Base-by-base conservation (phyloP, 2,113 vertebrate species). In the Nanger granti region DNA sequence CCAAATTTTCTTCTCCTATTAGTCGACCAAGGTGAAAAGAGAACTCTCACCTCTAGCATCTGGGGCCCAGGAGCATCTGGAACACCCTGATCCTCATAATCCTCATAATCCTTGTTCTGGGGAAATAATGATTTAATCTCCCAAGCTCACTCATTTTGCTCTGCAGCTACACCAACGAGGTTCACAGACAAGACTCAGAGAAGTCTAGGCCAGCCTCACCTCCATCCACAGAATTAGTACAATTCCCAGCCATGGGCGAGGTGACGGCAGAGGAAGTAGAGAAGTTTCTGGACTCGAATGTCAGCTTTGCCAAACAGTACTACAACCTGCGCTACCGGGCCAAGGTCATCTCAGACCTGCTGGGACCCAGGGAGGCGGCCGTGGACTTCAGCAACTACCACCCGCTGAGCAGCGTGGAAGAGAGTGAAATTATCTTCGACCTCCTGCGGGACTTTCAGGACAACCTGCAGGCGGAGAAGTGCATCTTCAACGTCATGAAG, bases 351-450 rank as follows among this genome's bases (percentile, higher is more conserved):
- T 98, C 99, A 0, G 98, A 99, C 31, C 98, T 99, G 87, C 98
- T 99, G 91, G 99, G 96, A 84, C 97, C 98, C 94, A 98, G 98
- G 44, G 98, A 98, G 96, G 84, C 97, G 0, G 97, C 87, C 0
- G 94, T 99, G 93, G 99, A 99, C 95, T 92, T 98, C 62, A 98
- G 98, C 97, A 86, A 24, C 24, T 99, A 97, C 96, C 99, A 99
- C 34, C 76, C 98, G 0, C 96, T 99, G 97, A 98, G 91, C 29
- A 98, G 96, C 4, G 98, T 99, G 96, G 99, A 99, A 80, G 99
- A 99, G 98, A 99, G 99, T 4, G 99, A 99, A 95, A 92, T 99
- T 94, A 98, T 99, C 57, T 99, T 99, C 2, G 99, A 99, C 95
- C 98, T 99, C 96, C 96, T 99, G 80, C 97, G 99, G 11, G 99